Percentiles rank a stretch among this genome's conserved stretches.
Conservation (phyloP, 2,797 vertebrate species). For the Lindbergichthys nudifrons region DNA sequence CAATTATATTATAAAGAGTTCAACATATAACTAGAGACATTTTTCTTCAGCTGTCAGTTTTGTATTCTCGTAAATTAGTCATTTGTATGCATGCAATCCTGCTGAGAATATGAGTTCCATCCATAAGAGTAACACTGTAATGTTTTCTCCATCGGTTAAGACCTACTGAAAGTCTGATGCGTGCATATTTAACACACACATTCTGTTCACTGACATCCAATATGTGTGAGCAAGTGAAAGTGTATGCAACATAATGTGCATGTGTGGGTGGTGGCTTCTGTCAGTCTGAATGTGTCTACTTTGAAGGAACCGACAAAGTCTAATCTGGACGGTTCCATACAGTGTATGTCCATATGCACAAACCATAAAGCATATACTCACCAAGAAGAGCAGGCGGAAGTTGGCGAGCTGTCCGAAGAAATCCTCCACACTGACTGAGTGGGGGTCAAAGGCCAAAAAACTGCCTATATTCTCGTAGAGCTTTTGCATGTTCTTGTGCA, state of each 20-base stretch:
- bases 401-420: slow-evolving; percentile 94
- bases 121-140: slow-evolving; percentile 3
- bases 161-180: slow-evolving; percentile 18
- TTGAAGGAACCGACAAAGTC: not conserved
- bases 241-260: slow-evolving; percentile 10
- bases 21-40: not conserved
- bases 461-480: slow-evolving; percentile 93
- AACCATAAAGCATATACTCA: slow-evolving; percentile 81
- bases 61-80: not conserved
- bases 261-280: slow-evolving; percentile 38
- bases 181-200: slow-evolving; percentile 9
- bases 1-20: too few species aligned
- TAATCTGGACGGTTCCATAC: too few species aligned
- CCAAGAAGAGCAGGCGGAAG: slow-evolving; percentile 94
- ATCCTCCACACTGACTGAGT: slow-evolving; percentile 90
- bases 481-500: slow-evolving; percentile 98
- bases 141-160: slow-evolving; percentile 30
- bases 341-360: slow-evolving; percentile 44
- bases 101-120: not conserved
- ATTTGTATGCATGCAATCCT: not conserved
- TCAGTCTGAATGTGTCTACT: not conserved
- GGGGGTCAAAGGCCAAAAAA: slow-evolving; percentile 94
- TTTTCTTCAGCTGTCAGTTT: not conserved
- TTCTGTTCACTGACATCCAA: slow-evolving; percentile 24
- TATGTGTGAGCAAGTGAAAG: slow-evolving; percentile 21